Conservation (phyloP, 2,113 vertebrate genomes). For the Noturus placidus region DNA sequence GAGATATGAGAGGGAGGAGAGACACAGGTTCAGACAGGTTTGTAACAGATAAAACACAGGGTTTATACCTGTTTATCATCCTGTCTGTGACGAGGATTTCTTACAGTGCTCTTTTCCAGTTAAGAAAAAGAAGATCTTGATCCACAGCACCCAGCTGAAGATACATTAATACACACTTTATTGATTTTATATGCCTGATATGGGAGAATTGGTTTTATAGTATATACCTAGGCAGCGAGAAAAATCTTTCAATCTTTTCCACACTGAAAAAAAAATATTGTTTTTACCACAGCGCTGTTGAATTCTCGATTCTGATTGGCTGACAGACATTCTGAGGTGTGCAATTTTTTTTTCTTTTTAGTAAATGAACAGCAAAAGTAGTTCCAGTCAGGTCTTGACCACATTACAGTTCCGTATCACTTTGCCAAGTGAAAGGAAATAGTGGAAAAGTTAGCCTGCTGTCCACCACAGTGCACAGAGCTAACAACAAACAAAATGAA, state of each 20-base stretch:
- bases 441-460: too few relatives aligned
- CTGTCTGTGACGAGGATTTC: slow-evolving; percentile 18
- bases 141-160: neutral
- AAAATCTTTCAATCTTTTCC: neutral
- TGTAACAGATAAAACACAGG: slow-evolving; percentile 56
- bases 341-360: too few relatives aligned
- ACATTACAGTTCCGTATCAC: too few relatives aligned
- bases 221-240: neutral
- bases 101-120: slow-evolving; percentile 24
- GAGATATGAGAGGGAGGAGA: slow-evolving; percentile 45
- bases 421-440: too few relatives aligned
- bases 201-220: neutral
- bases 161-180: neutral
- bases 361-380: too few relatives aligned
- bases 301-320: too few relatives aligned
- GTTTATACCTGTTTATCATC: slow-evolving; percentile 38
- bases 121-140: slow-evolving; percentile 1
- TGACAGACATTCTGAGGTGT: too few relatives aligned
- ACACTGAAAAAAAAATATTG: neutral
- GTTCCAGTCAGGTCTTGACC: too few relatives aligned
- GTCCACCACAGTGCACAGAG: too few relatives aligned
- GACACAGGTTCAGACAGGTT: slow-evolving; percentile 61
- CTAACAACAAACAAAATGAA: too few relatives aligned
- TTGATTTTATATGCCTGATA: neutral
- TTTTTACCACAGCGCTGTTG: too few relatives aligned